Evolutionary conservation across 2,888 invertebrate genomes (phyloP), one percentile per base, ranked within the genome.

Genomic region (Dilophus febrilis): DNA sequence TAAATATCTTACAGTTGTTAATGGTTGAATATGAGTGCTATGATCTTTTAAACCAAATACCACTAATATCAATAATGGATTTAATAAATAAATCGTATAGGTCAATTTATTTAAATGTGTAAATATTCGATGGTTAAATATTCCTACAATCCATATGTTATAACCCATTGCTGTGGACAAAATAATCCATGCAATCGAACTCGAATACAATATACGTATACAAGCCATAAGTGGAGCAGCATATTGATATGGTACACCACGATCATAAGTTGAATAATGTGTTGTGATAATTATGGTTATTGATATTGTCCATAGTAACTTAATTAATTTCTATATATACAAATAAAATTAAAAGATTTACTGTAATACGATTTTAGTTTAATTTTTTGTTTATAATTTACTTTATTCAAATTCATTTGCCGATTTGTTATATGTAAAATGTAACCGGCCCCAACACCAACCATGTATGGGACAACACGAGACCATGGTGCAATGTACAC

Each of bases 1-100:
- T n/a, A n/a, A n/a, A n/a, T n/a, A n/a, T n/a, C 54, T 50, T 40
- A 61, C 61, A 55, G 60, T 44, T 52, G 62, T 54, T 17, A 61
- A 46, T n/a, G 61, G 61, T 53, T 63, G 60, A 17, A 57, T 56
- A 40, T 59, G 55, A 0, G 58, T 57, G 41, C 61, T 60, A 19
- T 52, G 51, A 35, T 50, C 59, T 3, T 60, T 56, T 40, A 57
- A 43, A 28, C 61, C 57, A 36, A 57, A 68, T 17, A 70, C 51
- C 32, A 68, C 56, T 39, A 58, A 60, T 43, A 72, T 67, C 11
- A 72, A 48, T 29, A 71, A 51, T 1, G 74, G 74, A 58, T 74
- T 72, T 19, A 72, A 46, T 26, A 74, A 56, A 50, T 74, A 74
- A 27, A 69, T 67, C 35, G 67, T 67, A 50, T 69, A 73, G 0